Evolutionary conservation across 2,113 vertebrate genomes (phyloP), one percentile per base, ranked within the genome.

Genomic region (Leuciscus idus): DNA sequence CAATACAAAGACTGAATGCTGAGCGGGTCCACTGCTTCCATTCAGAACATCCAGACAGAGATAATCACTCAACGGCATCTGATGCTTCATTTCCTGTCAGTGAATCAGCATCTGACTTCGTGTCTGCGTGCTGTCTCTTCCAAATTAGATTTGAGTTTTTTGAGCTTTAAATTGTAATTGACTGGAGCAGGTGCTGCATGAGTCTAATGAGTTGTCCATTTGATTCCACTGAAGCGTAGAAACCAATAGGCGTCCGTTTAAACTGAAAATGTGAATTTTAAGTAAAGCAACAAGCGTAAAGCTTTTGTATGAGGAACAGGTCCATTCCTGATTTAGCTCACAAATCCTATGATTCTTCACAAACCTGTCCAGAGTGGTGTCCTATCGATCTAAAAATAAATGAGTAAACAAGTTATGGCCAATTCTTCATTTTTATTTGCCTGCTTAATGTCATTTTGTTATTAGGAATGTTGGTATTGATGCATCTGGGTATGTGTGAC

Each of bases 161-260:
- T 87, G 2, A 64, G 48, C 28, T 75, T 46, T 86, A 62, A 82
- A 74, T 75, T 74, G 85, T 64, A 82, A 64, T 74, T 33, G 85
- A 81, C 85, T 43, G 70, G 4, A 82, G 52, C 55, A 73, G 66
- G 85, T 73, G 52, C 39, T n/a, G n/a, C 30, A 13, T 74, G 77
- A 81, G 30, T 50, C n/a, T 48, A 55, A 61, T 64, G 57, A 43
- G 10, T 46, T 61, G 55, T 76, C 46, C 52, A 11, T 85, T 85
- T 88, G 13, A 80, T 86, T 64, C 23, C 39, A 66, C 26, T 72
- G 26, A 61, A 61, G 83, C n/a, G 8, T 85, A 43, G 19, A 81
- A 66, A 81, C 52, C 66, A 55, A 79, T 66, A 72, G 50, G 19
- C 33, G 12, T 70, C 7, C 1, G 8, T 83, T 83, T 77, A 15